These are phyloP conservation scores for Lynx canadensis DNA, from an alignment of 2,113 vertebrate species.

Conservation along the genomic window DNA sequence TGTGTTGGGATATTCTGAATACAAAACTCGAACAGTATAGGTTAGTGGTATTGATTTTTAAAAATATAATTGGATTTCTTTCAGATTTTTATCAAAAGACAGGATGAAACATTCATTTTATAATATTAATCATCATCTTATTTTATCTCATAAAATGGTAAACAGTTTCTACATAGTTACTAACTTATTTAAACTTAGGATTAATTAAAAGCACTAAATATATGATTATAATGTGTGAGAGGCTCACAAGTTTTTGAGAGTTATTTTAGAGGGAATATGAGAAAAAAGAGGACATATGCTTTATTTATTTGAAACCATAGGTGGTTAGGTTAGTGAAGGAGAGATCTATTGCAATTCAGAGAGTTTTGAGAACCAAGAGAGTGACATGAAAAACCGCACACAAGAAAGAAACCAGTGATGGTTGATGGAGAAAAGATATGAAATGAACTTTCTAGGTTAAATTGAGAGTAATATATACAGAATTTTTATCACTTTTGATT, in stretches of 20 bases:
- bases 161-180: background rate
- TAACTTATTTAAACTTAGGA: slow-evolving; percentile 29
- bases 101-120: slow-evolving; percentile 33
- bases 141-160: slow-evolving; percentile 43
- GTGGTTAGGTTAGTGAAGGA: slow-evolving; percentile 11
- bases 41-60: slow-evolving; percentile 43
- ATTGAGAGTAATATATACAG: slow-evolving; percentile 25
- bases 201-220: slow-evolving; percentile 46
- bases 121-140: background rate
- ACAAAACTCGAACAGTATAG: slow-evolving; percentile 7
- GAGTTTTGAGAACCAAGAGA: background rate
- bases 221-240: slow-evolving; percentile 30
- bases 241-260: background rate
- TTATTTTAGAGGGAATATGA: slow-evolving; percentile 11
- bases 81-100: slow-evolving; percentile 49
- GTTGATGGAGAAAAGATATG: background rate
- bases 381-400: slow-evolving; percentile 5
- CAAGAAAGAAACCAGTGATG: slow-evolving; percentile 1
- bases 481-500: slow-evolving; percentile 1
- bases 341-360: slow-evolving; percentile 4
- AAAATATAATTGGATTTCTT: slow-evolving; percentile 27
- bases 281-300: background rate
- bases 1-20: slow-evolving; percentile 25
- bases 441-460: slow-evolving; percentile 40
- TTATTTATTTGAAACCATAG: slow-evolving; percentile 21